A percentile compares a stretch with the other conserved stretches of the same genome.
Evolutionary conservation across 2,888 invertebrate species (phyloP).

Genomic region (Dasypolia templi): DNA sequence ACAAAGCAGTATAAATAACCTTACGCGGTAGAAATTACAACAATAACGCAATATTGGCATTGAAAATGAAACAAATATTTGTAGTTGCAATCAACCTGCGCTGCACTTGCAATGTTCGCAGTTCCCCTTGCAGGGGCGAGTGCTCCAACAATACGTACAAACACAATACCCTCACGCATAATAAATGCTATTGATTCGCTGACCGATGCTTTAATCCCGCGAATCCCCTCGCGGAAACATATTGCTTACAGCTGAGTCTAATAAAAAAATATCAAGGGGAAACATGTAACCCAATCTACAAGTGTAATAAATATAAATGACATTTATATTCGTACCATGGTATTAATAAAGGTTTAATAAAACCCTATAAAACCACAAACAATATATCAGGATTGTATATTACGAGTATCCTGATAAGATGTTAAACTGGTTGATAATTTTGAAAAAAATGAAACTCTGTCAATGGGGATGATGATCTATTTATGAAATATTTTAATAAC

Average conservation of each 20-base stretch:
- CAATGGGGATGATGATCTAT: too few relatives aligned
- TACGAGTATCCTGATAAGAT: background rate
- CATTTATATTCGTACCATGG: slow-evolving; percentile 56
- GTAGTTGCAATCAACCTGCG: slow-evolving; percentile 53
- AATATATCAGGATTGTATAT: slow-evolving; percentile 34
- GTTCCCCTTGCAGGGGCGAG: slow-evolving; percentile 31
- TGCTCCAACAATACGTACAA: slow-evolving; percentile 75
- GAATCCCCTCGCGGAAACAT: slow-evolving; percentile 80
- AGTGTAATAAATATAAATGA: slow-evolving; percentile 68
- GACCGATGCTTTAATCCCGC: slow-evolving; percentile 82
- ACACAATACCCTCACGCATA: slow-evolving; percentile 76
- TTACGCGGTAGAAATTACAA: slow-evolving; percentile 19
- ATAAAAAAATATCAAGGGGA: slow-evolving; percentile 71
- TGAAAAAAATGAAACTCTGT: background rate
- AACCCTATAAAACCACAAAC: slow-evolving; percentile 25
- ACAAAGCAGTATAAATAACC: background rate
- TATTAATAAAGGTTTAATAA: slow-evolving; percentile 59
- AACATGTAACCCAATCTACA: slow-evolving; percentile 59
- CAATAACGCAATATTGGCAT: slow-evolving; percentile 16
- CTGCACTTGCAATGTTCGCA: slow-evolving; percentile 55
- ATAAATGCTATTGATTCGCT: slow-evolving; percentile 84
- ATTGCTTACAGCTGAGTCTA: slow-evolving; percentile 81
- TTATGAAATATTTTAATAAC: background rate
- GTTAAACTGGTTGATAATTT: background rate
- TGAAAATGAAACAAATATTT: slow-evolving; percentile 36